These are phyloP conservation scores for Ciconia stormi DNA, from an alignment of 2,113 vertebrate genomes.

Conservation along the genomic window DNA sequence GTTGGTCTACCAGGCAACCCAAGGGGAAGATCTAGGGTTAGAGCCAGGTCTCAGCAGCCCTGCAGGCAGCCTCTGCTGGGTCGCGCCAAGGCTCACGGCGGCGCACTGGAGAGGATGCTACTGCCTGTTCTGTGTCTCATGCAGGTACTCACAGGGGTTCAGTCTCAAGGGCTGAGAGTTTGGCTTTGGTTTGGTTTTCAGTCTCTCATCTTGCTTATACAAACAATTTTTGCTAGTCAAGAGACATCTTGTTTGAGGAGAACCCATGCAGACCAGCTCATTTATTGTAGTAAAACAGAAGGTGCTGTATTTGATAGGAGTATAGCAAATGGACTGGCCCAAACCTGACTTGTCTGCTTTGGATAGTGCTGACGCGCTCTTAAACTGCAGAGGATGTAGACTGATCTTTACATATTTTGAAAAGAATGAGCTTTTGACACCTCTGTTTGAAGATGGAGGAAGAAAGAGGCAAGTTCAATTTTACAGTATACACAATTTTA, in stretches of 20 bases:
- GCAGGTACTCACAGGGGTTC: neutral
- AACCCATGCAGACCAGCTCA: neutral
- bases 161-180: neutral
- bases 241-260: neutral
- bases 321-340: neutral
- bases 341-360: neutral
- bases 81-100: rapidly evolving
- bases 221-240: neutral
- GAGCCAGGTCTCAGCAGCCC: neutral
- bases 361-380: neutral
- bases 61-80: neutral
- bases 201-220: neutral
- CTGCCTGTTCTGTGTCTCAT: neutral
- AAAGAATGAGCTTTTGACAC: neutral
- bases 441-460: conserved; percentile 27
- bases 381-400: neutral
- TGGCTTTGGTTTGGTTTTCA: neutral
- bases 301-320: neutral
- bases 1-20: neutral
- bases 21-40: neutral
- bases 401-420: neutral
- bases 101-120: rapidly evolving
- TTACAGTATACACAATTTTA: conserved; percentile 81
- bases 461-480: conserved; percentile 69
- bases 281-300: neutral